These are phyloP conservation scores for Phasianus colchicus DNA, from an alignment of 2,113 vertebrate species.

Conservation along the genomic window DNA sequence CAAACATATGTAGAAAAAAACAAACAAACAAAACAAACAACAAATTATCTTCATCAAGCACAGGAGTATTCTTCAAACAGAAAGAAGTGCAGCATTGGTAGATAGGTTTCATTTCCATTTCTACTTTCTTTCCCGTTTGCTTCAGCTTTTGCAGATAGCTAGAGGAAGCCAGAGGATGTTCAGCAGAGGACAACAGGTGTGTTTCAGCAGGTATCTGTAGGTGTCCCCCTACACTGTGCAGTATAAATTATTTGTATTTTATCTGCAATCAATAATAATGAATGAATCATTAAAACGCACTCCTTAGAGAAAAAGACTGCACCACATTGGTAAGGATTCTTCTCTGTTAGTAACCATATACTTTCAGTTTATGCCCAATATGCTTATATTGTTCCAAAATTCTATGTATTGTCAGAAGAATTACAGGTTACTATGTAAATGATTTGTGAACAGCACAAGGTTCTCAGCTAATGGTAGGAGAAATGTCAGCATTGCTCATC, in stretches of 20 bases:
- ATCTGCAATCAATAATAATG: background rate
- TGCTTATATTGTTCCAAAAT: background rate
- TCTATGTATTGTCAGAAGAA: background rate
- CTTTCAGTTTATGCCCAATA: background rate
- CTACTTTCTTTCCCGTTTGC: background rate
- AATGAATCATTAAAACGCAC: background rate
- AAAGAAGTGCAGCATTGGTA: background rate
- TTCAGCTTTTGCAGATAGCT: background rate
- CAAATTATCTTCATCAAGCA: background rate
- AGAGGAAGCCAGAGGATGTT: background rate
- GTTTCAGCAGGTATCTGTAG: background rate
- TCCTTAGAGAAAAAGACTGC: background rate
- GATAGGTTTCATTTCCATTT: background rate
- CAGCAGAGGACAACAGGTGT: background rate
- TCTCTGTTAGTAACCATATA: background rate
- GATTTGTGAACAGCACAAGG: background rate
- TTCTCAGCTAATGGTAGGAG: background rate
- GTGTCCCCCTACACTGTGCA: background rate
- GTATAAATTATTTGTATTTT: background rate
- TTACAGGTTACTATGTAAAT: background rate
- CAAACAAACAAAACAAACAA: too few species aligned
- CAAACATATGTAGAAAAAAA: background rate
- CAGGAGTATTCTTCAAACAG: background rate
- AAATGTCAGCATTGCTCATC: background rate
- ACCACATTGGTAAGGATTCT: background rate